Evolutionary conservation across 1,140 invertebrate species (phyloP), one percentile per base, ranked within the genome.

Genomic region (Euborellia annulipes): DNA sequence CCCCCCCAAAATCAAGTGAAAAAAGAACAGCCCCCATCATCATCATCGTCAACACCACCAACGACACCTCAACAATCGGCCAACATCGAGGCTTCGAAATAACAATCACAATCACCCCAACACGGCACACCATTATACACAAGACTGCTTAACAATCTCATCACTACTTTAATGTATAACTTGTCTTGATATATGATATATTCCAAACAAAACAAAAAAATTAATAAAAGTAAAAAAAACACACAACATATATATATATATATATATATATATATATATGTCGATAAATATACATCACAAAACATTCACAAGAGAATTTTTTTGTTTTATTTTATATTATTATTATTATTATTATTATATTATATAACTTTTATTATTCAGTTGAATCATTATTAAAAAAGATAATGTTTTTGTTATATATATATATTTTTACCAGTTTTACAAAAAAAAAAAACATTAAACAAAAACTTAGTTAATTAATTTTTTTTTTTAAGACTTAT

Each of bases 401-500:
- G n/a, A 16, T 34, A 18, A 18, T 18, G 32, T 22, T 46, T 39
- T 46, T 27, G 20, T 39, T 46, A 41, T 40, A 40, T 46, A 27
- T 39, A 41, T 30, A 16, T 13, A 30, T 46, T 46, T 27, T 22
- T 30, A 36, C 38, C n/a, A 38, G 20, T 46, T 39, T 44, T 27
- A 27, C 23, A 27, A 6, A 27, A 27, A 27, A 6, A 4, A 4
- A 27, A 27, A 27, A 27, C 4, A 6, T 6, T 6, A 27, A 11
- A 27, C 4, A 27, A 27, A 27, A 4, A 6, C 23, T 27, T 27
- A 44, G 23, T 44, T 38, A 21, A 22, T 34, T 47, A 41, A 22
- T 36, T 36, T 30, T 20, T 47, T 34, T 42, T 36, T 36, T 41
- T 22, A 42, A 30, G 40, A 30, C 37, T 45, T 36, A 36, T 47